Percentiles rank a stretch among this genome's conserved stretches.
These are phyloP conservation scores for Girardia tigrina DNA, from an alignment of 2,888 invertebrate genomes.

Conservation along the genomic window DNA sequence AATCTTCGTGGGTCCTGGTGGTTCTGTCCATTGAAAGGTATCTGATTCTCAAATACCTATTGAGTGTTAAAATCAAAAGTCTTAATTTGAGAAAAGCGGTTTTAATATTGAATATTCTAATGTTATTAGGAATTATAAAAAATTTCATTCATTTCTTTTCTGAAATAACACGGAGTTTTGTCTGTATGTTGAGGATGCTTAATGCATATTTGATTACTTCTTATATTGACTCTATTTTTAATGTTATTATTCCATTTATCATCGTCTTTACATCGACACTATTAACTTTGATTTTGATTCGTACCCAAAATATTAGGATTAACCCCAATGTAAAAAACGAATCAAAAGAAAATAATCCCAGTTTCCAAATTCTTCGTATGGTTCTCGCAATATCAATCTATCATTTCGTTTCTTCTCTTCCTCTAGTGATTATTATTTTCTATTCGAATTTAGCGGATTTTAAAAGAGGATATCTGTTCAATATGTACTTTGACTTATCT, in stretches of 20 bases:
- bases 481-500: background rate
- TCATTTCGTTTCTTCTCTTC: background rate
- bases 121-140: background rate
- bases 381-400: background rate
- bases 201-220: background rate
- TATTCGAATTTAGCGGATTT: background rate
- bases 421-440: too few relatives aligned
- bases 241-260: background rate
- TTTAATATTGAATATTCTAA: background rate
- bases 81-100: background rate
- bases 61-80: background rate
- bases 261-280: background rate
- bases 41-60: background rate
- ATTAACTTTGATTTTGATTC: background rate
- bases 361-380: background rate
- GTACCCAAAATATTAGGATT: background rate
- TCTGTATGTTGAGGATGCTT: background rate
- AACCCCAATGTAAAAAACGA: background rate
- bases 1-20: background rate
- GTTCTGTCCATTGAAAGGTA: background rate
- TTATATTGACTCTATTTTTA: background rate
- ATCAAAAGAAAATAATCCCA: background rate
- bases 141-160: background rate
- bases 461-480: background rate
- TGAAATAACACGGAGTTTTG: background rate